Conservation (phyloP, 2,113 vertebrate species). For the Calypte anna region DNA sequence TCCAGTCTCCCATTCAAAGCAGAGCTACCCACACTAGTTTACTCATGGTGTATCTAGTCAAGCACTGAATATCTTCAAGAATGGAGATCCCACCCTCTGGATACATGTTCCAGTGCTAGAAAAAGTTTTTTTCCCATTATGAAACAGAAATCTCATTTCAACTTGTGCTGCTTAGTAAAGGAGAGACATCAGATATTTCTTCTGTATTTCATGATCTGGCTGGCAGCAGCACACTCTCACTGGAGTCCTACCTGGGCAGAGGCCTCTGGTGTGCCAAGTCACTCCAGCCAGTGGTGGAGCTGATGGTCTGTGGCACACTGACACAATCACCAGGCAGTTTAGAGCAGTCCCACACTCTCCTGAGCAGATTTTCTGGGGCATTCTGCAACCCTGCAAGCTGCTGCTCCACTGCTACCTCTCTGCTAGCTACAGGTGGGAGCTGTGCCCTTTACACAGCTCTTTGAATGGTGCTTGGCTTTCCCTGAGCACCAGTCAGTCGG, state of each 20-base stretch:
- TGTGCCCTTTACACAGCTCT: neutral
- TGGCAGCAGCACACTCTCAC: neutral
- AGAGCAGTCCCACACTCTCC: neutral
- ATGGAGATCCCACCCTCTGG: neutral
- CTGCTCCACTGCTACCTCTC: neutral
- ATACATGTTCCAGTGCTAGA: neutral
- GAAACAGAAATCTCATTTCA: neutral
- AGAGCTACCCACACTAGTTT: neutral
- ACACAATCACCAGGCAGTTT: neutral
- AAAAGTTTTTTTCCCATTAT: too few relatives aligned
- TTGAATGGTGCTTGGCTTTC: neutral
- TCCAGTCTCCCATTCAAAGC: neutral
- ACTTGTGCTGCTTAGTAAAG: neutral
- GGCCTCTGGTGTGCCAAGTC: neutral
- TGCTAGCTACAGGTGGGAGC: neutral
- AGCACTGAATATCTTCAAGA: neutral
- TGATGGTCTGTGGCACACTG: neutral
- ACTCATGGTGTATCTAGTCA: neutral
- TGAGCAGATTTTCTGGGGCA: neutral
- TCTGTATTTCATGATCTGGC: neutral
- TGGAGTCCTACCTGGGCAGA: neutral
- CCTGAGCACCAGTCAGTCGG: neutral
- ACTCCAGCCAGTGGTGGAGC: neutral
- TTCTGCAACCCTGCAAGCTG: neutral
- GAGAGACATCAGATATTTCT: neutral